phyloP scores from a whole-genome alignment of 2,113 vertebrate genomes.

The Aepyceros melampus region DNA sequence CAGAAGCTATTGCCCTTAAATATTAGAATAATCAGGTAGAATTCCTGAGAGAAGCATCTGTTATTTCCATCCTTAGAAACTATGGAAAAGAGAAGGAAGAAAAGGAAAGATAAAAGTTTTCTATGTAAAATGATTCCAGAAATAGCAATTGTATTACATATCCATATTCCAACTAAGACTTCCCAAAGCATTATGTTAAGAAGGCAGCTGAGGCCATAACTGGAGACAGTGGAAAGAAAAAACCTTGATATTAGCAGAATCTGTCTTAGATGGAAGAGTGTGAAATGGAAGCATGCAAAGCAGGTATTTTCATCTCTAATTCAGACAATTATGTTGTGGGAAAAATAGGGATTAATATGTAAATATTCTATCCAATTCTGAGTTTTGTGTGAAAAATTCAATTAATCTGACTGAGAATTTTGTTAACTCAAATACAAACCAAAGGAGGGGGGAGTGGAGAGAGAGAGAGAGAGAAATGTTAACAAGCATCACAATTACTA shows the following conservation, averaged over 20 bases:
- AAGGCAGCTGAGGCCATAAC: not conserved
- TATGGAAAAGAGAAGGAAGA: not conserved
- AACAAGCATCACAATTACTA: not conserved
- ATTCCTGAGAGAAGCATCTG: no score
- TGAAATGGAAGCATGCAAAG: not conserved
- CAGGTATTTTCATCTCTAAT: not conserved
- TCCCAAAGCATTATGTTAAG: not conserved
- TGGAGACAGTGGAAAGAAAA: not conserved
- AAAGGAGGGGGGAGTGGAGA: fast-evolving
- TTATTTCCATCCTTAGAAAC: not conserved
- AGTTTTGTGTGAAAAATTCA: not conserved
- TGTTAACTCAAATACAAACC: not conserved
- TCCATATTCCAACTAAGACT: not conserved
- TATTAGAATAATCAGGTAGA: not conserved
- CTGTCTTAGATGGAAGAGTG: not conserved
- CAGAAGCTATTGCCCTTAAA: not conserved
- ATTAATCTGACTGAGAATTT: not conserved
- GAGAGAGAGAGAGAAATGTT: not conserved
- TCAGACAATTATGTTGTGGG: not conserved
- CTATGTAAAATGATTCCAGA: not conserved
- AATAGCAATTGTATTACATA: not conserved
- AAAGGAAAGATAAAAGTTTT: not conserved
- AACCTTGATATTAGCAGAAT: not conserved
- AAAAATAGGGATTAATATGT: not conserved
- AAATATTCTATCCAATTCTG: not conserved